Base-by-base conservation (phyloP, 2,113 vertebrate species). In the Pampusana beccarii region DNA sequence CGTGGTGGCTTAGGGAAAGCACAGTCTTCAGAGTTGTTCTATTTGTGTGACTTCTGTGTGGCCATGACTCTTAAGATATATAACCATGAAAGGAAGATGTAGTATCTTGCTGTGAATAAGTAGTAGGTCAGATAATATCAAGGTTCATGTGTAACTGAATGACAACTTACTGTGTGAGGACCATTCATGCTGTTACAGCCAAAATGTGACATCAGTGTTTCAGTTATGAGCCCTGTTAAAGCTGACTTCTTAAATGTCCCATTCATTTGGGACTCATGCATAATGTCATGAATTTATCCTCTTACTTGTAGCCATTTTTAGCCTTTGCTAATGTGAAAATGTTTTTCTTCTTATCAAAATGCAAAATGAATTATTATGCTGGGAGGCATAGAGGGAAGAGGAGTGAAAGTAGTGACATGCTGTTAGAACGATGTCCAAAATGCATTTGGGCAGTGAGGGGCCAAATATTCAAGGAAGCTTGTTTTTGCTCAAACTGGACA, bases 71-170 rank as follows among this genome's bases (percentile, higher is more conserved):
- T 53, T 90, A 19, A 0, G 0, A 48, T 86, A 24, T 13, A 53
- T 84, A 81, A 50, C 58, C 57, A 28, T 62, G 70, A 88, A 64
- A 58, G 75, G 36, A 88, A 86, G 90, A 71, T 83, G 58, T 42
- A 1, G 4, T 84, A 56, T 92, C 80, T 75, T 1, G 4, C 83
- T 93, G 77, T 93, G 91, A 94, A 67, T 86, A 80, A 92, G 78
- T 56, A 93, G 33, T 56, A 84, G 53, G 65, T 92, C 88, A 90
- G 93, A 94, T 94, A 95, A 36, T 77, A 92, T 92, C 86, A 78
- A 50, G 42, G 48, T 84, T 84, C 11, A 4, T n/a, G 16, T 86
- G 83, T 69, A 77, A 91, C 69, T 79, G 75, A 84, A 71, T 71
- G 40, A 86, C 69, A 86, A 83, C 28, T 79, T 69, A 66, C 28